A percentile compares a stretch with the other conserved stretches of the same genome.
These are phyloP conservation scores for Tyria jacobaeae DNA, from an alignment of 2,888 invertebrate species.

Conservation along the genomic window DNA sequence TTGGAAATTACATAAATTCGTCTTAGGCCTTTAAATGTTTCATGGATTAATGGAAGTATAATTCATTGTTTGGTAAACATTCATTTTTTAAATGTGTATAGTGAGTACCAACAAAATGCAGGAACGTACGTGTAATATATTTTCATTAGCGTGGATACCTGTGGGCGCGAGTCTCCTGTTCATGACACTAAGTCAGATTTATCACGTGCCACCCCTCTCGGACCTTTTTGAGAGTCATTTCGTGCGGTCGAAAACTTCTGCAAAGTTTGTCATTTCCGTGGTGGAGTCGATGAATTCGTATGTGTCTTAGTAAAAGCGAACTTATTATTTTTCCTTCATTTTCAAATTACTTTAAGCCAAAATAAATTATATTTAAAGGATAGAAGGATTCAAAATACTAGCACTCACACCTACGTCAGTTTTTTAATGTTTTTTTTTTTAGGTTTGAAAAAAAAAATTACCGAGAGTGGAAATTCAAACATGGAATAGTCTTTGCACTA, in stretches of 20 bases:
- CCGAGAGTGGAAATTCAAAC: no score
- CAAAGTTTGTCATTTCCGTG: conserved; percentile 40
- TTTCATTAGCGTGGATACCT: conserved; percentile 74
- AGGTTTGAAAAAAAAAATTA: no score
- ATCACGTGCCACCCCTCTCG: conserved; percentile 65
- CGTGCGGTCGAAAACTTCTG: conserved; percentile 42
- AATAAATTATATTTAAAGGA: no score
- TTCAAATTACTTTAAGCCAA: no score
- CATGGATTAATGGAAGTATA: conserved; percentile 5
- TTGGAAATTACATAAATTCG: conserved; percentile 16
- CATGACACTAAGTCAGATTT: conserved; percentile 80
- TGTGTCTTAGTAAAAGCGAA: no score
- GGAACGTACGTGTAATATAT: conserved; percentile 62
- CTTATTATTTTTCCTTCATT: no score
- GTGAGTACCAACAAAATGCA: conserved; percentile 38
- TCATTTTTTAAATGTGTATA: conserved; percentile 13
- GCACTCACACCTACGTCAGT: no score
- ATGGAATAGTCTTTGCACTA: no score
- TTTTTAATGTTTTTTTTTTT: no score
- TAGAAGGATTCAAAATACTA: no score
- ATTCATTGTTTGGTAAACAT: conserved; percentile 13
- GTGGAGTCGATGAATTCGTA: conserved; percentile 29
- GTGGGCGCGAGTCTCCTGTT: conserved; percentile 61
- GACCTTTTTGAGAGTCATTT: conserved; percentile 65
- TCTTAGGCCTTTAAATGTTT: conserved; percentile 12